Percentiles rank a stretch among this genome's conserved stretches.
Conservation (phyloP, 2,113 vertebrate genomes). For the Lophura nycthemera region DNA sequence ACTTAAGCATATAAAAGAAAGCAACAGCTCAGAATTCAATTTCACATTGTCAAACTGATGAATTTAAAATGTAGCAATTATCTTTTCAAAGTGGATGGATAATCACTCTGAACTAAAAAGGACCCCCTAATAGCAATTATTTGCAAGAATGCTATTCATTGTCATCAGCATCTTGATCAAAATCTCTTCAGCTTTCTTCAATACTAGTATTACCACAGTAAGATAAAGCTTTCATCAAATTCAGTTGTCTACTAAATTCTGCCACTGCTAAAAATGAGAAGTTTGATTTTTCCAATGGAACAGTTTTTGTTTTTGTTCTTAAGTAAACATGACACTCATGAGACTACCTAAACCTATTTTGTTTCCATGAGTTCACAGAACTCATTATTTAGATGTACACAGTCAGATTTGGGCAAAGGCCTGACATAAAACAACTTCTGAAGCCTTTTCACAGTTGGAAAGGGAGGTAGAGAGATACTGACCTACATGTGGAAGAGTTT, state of each 20-base stretch:
- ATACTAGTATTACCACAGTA: background rate
- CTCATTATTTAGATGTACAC: background rate
- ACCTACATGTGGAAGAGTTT: slow-evolving; percentile 95
- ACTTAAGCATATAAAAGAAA: background rate
- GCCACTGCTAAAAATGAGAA: background rate
- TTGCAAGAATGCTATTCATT: background rate
- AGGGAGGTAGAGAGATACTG: slow-evolving; percentile 34
- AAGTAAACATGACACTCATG: background rate
- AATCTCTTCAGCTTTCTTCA: background rate
- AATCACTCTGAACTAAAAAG: background rate
- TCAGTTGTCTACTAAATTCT: background rate
- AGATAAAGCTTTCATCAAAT: background rate
- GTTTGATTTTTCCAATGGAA: background rate
- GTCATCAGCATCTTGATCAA: background rate
- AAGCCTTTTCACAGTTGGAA: background rate
- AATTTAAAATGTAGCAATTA: background rate
- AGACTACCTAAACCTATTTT: background rate
- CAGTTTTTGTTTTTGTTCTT: background rate
- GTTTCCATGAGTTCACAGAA: background rate
- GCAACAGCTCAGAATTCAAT: background rate
- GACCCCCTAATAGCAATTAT: background rate
- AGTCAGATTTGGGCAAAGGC: background rate
- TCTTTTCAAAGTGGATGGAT: background rate
- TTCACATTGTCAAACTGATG: background rate
- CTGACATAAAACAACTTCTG: background rate